phyloP scores from a whole-genome alignment of 2,797 vertebrate genomes.

The Ibycter americanus region DNA sequence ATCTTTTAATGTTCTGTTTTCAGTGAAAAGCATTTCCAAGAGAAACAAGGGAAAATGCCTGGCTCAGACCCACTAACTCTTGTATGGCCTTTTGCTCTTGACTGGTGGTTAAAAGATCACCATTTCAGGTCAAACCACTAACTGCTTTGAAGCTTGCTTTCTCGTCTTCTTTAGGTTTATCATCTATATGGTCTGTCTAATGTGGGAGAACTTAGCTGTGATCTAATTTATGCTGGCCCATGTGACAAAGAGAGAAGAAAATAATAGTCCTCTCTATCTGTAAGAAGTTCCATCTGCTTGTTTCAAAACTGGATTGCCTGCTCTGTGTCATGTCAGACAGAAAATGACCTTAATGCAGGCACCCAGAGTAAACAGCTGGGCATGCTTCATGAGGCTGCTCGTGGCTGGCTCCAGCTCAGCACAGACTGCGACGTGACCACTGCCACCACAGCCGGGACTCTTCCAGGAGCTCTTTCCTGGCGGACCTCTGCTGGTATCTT shows the following conservation, averaged over 20 bases:
- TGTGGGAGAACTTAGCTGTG: constrained; percentile 43
- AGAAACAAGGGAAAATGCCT: constrained; percentile 45
- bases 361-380: neutral
- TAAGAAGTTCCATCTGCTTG: constrained; percentile 32
- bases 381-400: neutral
- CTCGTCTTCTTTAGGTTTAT: neutral
- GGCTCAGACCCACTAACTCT: constrained; percentile 20
- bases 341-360: neutral
- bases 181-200: constrained; percentile 22
- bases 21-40: constrained; percentile 36
- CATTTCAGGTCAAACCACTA: constrained; percentile 39
- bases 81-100: constrained; percentile 12
- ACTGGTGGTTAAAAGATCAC: constrained; percentile 41
- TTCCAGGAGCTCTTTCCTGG: neutral
- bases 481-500: neutral
- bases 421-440: neutral
- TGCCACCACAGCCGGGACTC: neutral
- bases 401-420: neutral
- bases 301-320: neutral
- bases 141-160: constrained; percentile 39
- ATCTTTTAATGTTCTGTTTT: constrained; percentile 11
- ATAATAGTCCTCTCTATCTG: neutral
- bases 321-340: neutral
- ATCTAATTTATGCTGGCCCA: constrained; percentile 29
- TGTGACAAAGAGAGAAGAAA: neutral